phyloP scores from a whole-genome alignment of 1,140 invertebrate genomes.

The Drosophila oshimai region DNA sequence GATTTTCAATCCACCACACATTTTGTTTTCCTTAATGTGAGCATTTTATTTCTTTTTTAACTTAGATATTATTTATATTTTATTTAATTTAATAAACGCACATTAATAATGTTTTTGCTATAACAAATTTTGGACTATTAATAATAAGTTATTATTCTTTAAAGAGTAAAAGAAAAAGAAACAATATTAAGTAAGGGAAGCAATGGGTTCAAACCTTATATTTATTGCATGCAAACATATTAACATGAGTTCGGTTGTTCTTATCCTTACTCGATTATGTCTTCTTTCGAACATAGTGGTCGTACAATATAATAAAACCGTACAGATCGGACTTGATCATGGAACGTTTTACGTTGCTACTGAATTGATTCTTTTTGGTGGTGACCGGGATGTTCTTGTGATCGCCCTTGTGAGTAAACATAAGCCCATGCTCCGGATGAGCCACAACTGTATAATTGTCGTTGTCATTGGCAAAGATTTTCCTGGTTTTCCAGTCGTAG shows the following conservation, averaged over 20 bases:
- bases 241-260: not conserved
- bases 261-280: not conserved
- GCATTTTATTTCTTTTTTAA: no score
- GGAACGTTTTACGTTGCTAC: constrained; percentile 15
- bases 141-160: no score
- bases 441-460: constrained; percentile 52
- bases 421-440: constrained; percentile 40
- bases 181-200: no score
- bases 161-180: no score
- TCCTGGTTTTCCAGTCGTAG: constrained; percentile 45
- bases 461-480: constrained; percentile 29
- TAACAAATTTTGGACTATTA: not conserved
- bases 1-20: no score
- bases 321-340: constrained; percentile 20
- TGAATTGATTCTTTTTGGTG: not conserved
- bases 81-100: no score
- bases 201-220: no score
- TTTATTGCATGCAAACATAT: not conserved
- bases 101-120: no score
- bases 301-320: constrained; percentile 31
- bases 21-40: no score
- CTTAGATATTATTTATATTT: no score
- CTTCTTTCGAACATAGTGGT: constrained; percentile 40
- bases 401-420: constrained; percentile 61
- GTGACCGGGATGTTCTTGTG: constrained; percentile 55